Evolutionary conservation across 1,140 invertebrate genomes (phyloP), one percentile per base, ranked within the genome.

Genomic region (Drosophila navojoa): DNA sequence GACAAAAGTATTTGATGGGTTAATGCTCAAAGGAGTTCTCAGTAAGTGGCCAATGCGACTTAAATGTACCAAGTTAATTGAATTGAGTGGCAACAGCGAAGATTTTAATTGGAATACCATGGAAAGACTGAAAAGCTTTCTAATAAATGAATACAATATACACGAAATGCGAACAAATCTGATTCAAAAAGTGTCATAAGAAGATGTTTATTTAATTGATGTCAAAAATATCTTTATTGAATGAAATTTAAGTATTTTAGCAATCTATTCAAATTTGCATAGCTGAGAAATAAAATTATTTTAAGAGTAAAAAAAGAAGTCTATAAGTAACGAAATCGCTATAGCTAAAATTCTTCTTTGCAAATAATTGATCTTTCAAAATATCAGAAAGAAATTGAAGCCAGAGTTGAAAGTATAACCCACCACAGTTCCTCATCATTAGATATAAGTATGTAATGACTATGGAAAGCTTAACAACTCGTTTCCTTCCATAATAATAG

Each of bases 71-170:
- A 32, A 27, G 45, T 50, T 19, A 38, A 49, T 50, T 10, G 25
- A 10, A 49, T 50, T 10, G 25, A 10, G 13, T n/a, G 25, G 38
- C 22, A 32, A 45, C 44, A 27, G 38, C 42, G 52, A n/a, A 27
- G 25, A 38, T 62, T 52, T 70, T 74, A 74, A 74, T 74, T 74
- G 67, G 67, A 74, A 74, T 70, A 58, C 22, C 45, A 62, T 58
- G 53, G 53, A 45, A 75, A 54, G 40, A 70, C 45, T 62, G 52
- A 15, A 64, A 60, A 15, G 27, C 40, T 49, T 11, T 13, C 50
- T 5, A 44, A 19, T 9, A 19, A 29, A 59, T 13, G 22, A 25
- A 7, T 10, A 5, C 32, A 59, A 59, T 32, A 5, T 32, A 32
- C 5, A 19, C 22, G 27, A 52, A 59, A 19, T 5, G 62, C 22